Base-by-base conservation (phyloP, 1,140 invertebrate species). In the Zaprionus gabonicus region DNA sequence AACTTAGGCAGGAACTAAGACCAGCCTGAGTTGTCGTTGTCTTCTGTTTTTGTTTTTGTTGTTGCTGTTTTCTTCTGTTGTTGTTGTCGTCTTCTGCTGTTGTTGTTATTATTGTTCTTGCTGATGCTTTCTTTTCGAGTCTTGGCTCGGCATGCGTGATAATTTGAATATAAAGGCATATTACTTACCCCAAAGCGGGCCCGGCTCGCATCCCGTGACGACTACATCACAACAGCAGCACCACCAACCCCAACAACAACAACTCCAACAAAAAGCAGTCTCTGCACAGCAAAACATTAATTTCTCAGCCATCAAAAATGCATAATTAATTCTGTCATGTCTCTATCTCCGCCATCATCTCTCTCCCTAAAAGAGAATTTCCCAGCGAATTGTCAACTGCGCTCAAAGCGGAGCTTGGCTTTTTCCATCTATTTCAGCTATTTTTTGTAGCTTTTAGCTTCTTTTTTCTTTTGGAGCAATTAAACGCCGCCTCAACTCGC, bases 131-230 rank as follows among this genome's bases (percentile, higher is more conserved):
- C 65, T 71, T 78, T 70, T 17, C 20, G 4, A 51, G 46, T 25
- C 46, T 20, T 9, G 2, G 20, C 49, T 85, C 79, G 80, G 83
- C 83, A 86, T 86, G 82, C 82, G 82, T 86, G 82, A 77, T 86
- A 86, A 86, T 86, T 86, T 86, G 80, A 86, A 86, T 86, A 86
- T 86, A 86, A 86, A 86, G 82, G 79, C 82, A 86, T 80, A 86
- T 86, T 69, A 74, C 71, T 69, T 86, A 74, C 38, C 49, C 66
- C 51, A 86, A 76, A 75, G 72, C 75, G 23, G 23, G 27, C 27
- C 7, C 23, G 44, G 71, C 15, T 60, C 60, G 46, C 25, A 49
- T 51, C 66, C 72, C 72, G 76, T 64, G 73, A 46, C 31, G 75
- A 75, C 75, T 75, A 71, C 80, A 82, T 75, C 76, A 82, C 64